Evolutionary conservation across 2,888 invertebrate species (phyloP).

Genomic region (Parnassius apollo): DNA sequence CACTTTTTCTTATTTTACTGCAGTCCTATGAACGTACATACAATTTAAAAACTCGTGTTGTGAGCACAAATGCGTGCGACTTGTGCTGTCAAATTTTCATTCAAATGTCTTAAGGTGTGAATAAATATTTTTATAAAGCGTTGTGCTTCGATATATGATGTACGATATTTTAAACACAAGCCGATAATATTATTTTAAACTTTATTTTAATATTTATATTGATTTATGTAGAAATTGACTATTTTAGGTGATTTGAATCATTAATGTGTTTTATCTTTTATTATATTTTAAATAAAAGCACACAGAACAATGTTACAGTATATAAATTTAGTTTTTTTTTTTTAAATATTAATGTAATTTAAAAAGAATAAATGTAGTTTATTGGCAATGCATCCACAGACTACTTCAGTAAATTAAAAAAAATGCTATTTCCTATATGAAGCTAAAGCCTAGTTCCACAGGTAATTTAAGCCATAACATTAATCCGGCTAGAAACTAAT

Average conservation of each 20-base stretch:
- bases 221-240: no score
- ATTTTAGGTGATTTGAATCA: no score
- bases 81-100: constrained; percentile 7
- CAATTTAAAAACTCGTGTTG: constrained; percentile 32
- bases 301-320: neutral
- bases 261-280: no score
- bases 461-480: constrained; percentile 14
- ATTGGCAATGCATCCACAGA: neutral
- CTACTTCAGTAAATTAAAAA: neutral
- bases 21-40: constrained; percentile 80
- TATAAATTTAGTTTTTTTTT: neutral
- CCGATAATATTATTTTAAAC: neutral
- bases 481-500: constrained; percentile 4
- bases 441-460: constrained; percentile 12
- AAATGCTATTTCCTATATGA: constrained; percentile 5
- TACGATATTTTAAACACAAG: neutral
- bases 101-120: neutral
- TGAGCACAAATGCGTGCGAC: constrained; percentile 9
- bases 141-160: neutral
- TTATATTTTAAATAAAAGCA: neutral
- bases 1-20: constrained; percentile 82
- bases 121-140: neutral
- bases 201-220: no score
- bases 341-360: neutral
- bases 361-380: neutral